phyloP scores from a whole-genome alignment of 1,140 invertebrate species.

The Formica selysi region DNA sequence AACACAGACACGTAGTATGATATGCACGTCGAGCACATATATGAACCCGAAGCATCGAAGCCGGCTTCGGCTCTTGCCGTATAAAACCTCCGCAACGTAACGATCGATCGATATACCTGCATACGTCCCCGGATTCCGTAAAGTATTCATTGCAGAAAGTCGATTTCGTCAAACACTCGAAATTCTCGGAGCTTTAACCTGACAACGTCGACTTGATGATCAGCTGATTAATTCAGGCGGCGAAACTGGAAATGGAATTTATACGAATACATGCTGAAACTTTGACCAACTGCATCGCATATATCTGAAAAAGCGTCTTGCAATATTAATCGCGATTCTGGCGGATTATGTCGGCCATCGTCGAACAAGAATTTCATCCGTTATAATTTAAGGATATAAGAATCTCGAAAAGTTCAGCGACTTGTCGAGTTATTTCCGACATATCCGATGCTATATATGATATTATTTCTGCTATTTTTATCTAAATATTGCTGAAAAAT shows the following conservation, averaged over 20 bases:
- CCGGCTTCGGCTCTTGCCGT: background rate
- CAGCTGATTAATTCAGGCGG: slow-evolving; percentile 25
- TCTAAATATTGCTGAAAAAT: too few relatives aligned
- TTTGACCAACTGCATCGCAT: background rate
- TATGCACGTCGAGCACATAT: too few relatives aligned
- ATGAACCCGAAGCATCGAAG: background rate
- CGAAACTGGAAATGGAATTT: slow-evolving; percentile 29
- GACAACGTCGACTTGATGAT: background rate
- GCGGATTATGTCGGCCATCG: background rate
- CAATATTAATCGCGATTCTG: slow-evolving; percentile 33
- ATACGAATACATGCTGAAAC: background rate
- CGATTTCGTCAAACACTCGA: background rate
- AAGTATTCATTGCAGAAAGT: background rate
- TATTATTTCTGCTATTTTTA: too few relatives aligned
- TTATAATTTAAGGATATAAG: background rate
- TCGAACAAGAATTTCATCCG: background rate
- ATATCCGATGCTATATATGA: background rate
- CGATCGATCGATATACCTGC: slow-evolving; percentile 46
- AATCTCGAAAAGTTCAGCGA: background rate
- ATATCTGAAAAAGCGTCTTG: background rate
- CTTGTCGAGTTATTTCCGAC: background rate
- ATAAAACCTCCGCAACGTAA: background rate
- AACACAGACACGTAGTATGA: background rate
- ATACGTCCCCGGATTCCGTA: background rate
- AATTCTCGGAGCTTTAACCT: background rate